Conservation (phyloP, 2,113 vertebrate genomes). For the Pollachius pollachius region DNA sequence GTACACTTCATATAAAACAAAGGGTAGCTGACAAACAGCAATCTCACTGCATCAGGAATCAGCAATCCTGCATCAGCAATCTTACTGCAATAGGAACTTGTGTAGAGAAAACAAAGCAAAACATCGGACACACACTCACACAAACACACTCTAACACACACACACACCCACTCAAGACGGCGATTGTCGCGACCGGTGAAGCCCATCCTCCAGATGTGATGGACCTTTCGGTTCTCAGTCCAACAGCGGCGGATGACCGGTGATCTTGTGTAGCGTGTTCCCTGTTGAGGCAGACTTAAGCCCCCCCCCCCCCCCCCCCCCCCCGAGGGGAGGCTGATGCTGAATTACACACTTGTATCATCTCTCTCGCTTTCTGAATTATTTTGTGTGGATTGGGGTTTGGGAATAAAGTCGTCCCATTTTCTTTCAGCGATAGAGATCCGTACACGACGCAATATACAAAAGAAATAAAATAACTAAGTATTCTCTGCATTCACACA, state of each 20-base stretch:
- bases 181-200: slow-evolving; percentile 84
- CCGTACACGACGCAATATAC: background rate
- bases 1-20: slow-evolving; percentile 67
- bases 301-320: background rate
- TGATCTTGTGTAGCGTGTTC: background rate
- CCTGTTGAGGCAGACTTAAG: slow-evolving; percentile 15
- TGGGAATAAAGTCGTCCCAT: slow-evolving; percentile 5
- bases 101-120: slow-evolving; percentile 21
- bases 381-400: no score
- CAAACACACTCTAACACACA: slow-evolving; percentile 44
- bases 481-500: background rate
- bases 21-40: slow-evolving; percentile 49
- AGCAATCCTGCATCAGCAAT: slow-evolving; percentile 37
- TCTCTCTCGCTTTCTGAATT: no score
- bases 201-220: slow-evolving; percentile 77
- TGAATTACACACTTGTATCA: no score
- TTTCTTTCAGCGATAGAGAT: slow-evolving; percentile 23
- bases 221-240: slow-evolving; percentile 54
- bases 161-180: background rate
- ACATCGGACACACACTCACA: slow-evolving; percentile 69
- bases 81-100: slow-evolving; percentile 71
- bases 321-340: no score
- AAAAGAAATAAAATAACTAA: background rate
- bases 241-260: background rate
- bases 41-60: no score